phyloP scores from a whole-genome alignment of 2,113 vertebrate species.

The Phalacrocorax brasilianus region DNA sequence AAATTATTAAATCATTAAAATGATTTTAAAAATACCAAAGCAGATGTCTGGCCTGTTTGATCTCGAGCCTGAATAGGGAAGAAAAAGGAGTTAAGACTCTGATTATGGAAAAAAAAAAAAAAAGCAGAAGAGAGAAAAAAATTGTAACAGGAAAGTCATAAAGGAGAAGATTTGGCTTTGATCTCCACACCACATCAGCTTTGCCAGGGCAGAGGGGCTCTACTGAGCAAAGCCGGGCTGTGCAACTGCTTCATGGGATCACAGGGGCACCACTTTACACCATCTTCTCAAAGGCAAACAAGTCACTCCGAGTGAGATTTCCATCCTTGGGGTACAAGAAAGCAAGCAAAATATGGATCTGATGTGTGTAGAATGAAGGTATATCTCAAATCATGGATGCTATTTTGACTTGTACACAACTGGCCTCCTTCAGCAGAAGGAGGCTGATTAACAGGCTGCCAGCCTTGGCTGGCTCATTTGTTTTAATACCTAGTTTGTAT shows the following conservation, averaged over 20 bases:
- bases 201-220: conserved; percentile 3
- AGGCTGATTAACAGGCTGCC: background rate
- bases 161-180: conserved; percentile 73
- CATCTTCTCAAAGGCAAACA: conserved; percentile 26
- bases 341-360: conserved; percentile 41
- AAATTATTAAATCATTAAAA: conserved; percentile 64
- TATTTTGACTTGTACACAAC: conserved; percentile 21
- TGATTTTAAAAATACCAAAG: conserved; percentile 44
- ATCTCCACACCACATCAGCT: conserved; percentile 56
- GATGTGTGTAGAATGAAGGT: conserved; percentile 24
- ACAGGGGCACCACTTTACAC: conserved; percentile 28
- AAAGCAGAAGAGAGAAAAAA: conserved; percentile 32
- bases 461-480: conserved; percentile 4
- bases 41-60: conserved; percentile 76
- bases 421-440: conserved; percentile 34
- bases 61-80: conserved; percentile 68
- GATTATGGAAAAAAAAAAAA: conserved; percentile 53
- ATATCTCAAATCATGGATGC: conserved; percentile 20
- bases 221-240: conserved; percentile 7
- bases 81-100: conserved; percentile 63
- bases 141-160: conserved; percentile 48
- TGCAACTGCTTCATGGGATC: background rate
- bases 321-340: conserved; percentile 16
- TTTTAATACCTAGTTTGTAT: conserved; percentile 60
- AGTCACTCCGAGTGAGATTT: conserved; percentile 33